These are phyloP conservation scores for Polietes domitor DNA, from an alignment of 2,888 invertebrate species.

Conservation along the genomic window DNA sequence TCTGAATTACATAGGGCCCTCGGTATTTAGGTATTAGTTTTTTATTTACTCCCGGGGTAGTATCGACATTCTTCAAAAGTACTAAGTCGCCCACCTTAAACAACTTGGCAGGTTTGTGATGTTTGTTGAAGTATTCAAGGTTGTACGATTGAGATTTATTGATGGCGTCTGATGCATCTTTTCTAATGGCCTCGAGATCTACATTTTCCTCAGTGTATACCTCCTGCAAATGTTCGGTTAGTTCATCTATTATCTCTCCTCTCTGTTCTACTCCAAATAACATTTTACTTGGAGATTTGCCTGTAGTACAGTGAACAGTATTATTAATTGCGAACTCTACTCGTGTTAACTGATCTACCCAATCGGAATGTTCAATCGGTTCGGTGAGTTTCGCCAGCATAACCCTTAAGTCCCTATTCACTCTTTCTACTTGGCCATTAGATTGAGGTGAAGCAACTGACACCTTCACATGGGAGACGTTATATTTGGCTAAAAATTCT, in stretches of 20 bases:
- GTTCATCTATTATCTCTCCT: constrained; percentile 48
- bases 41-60: constrained; percentile 64
- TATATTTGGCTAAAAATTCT: background rate
- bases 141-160: constrained; percentile 3
- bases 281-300: constrained; percentile 41
- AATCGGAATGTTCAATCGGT: constrained; percentile 47
- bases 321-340: constrained; percentile 55
- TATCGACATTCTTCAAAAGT: constrained; percentile 30
- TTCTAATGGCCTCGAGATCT: constrained; percentile 16
- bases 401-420: constrained; percentile 44
- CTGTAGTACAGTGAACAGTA: constrained; percentile 38
- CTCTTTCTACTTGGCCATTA: constrained; percentile 54
- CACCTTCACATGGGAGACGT: constrained; percentile 11
- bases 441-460: constrained; percentile 43
- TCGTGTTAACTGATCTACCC: constrained; percentile 31
- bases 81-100: background rate
- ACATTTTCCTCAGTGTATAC: background rate
- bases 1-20: constrained; percentile 58
- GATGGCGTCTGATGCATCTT: constrained; percentile 3
- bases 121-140: constrained; percentile 30
- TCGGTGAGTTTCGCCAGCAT: constrained; percentile 54
- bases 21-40: constrained; percentile 56
- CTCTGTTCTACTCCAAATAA: constrained; percentile 56
- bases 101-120: constrained; percentile 10
- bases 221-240: constrained; percentile 35